A percentile compares a stretch with the other conserved stretches of the same genome.
Evolutionary conservation across 1,140 invertebrate genomes (phyloP).

Genomic region (Diorhabda elongata): DNA sequence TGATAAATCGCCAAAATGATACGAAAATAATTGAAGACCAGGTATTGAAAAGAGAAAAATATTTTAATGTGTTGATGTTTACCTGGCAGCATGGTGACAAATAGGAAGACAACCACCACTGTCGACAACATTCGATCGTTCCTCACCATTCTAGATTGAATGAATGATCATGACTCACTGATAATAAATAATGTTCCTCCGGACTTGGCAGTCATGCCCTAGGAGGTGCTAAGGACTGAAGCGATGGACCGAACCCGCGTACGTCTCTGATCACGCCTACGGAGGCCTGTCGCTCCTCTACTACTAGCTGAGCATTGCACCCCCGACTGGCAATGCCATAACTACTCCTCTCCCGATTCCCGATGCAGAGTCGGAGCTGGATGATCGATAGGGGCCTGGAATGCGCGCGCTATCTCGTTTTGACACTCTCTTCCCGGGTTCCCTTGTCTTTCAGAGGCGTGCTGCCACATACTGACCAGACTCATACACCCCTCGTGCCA

Average conservation of each 20-base stretch:
- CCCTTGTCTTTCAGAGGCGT: neutral
- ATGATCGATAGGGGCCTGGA: neutral
- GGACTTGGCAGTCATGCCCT: slow-evolving; percentile 18
- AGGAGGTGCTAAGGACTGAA: slow-evolving; percentile 16
- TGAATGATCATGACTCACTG: slow-evolving; percentile 8
- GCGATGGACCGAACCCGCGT: slow-evolving; percentile 1
- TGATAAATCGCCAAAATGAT: neutral
- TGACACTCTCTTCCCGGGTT: neutral
- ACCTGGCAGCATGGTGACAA: slow-evolving; percentile 17
- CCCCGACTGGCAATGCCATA: neutral
- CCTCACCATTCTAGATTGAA: slow-evolving; percentile 14
- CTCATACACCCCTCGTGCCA: neutral
- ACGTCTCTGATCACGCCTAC: slow-evolving; percentile 7
- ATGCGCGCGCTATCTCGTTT: neutral
- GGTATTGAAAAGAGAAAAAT: neutral
- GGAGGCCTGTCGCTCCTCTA: slow-evolving; percentile 3
- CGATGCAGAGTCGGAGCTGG: slow-evolving; percentile 1
- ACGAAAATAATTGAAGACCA: neutral
- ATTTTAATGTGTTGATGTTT: neutral
- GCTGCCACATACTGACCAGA: neutral
- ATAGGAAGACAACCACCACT: slow-evolving; percentile 17
- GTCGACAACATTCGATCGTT: slow-evolving; percentile 14
- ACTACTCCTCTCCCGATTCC: neutral
- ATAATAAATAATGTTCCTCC: slow-evolving; percentile 3
- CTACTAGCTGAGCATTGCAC: slow-evolving; percentile 17